phyloP scores from a whole-genome alignment of 2,888 invertebrate species.

The Trisateles emortualis region DNA sequence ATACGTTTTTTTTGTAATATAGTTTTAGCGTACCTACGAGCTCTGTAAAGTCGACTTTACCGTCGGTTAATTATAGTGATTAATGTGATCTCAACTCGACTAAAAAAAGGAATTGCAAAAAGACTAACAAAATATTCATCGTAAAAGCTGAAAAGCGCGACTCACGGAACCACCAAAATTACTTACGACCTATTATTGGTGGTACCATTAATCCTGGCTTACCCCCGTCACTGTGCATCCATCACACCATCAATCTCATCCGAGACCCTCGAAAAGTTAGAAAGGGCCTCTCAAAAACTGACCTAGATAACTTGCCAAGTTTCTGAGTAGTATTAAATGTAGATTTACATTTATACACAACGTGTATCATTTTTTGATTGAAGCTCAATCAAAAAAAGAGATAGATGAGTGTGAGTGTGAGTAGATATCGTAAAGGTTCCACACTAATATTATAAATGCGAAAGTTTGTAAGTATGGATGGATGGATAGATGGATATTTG shows the following conservation, averaged over 20 bases:
- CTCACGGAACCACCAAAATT: conserved; percentile 12
- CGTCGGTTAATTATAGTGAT: too few species aligned
- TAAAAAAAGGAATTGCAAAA: background rate
- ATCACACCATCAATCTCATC: conserved; percentile 46
- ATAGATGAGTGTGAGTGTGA: too few species aligned
- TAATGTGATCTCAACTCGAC: too few species aligned
- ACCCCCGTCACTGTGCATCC: conserved; percentile 26
- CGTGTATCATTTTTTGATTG: too few species aligned
- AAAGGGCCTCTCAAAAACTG: conserved; percentile 19
- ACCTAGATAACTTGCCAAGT: conserved; percentile 18
- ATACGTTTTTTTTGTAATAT: too few species aligned
- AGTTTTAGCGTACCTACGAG: too few species aligned
- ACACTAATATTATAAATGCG: too few species aligned
- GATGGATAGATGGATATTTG: too few species aligned
- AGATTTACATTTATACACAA: conserved; percentile 15
- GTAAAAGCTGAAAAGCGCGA: conserved; percentile 20
- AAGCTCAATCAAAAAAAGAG: too few species aligned
- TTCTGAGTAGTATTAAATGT: conserved; percentile 16
- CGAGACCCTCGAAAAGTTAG: conserved; percentile 1
- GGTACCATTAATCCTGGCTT: conserved; percentile 35
- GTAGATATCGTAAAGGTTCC: too few species aligned
- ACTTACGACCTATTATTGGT: conserved; percentile 13
- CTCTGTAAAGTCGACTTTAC: too few species aligned
- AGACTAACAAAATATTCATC: conserved; percentile 1
- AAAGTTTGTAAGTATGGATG: too few species aligned